phyloP scores from a whole-genome alignment of 1,140 invertebrate species.

The Megalopta genalis region DNA sequence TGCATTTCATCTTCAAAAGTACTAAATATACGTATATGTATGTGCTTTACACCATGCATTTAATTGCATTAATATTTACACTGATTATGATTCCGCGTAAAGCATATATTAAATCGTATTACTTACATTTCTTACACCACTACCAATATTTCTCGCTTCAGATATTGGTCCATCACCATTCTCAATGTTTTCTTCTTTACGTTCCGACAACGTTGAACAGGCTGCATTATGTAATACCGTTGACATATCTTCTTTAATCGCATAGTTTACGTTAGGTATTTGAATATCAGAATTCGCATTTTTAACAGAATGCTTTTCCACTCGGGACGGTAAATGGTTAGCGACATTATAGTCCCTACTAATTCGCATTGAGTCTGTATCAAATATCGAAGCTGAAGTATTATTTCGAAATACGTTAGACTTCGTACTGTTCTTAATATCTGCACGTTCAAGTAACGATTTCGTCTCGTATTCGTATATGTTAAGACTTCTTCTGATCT shows the following conservation, averaged over 20 bases:
- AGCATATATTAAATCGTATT: not conserved
- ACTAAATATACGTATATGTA: too few species aligned
- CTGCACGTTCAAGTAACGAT: not conserved
- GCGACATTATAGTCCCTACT: not conserved
- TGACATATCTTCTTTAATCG: not conserved
- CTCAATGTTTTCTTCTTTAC: not conserved
- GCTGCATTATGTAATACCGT: not conserved
- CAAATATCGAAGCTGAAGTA: not conserved
- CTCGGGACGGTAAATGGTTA: not conserved
- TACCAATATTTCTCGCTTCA: not conserved
- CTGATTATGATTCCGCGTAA: too few species aligned
- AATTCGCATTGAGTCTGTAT: not conserved
- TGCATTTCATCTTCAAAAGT: too few species aligned
- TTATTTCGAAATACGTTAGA: not conserved
- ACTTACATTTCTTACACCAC: constrained; percentile 19
- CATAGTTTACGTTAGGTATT: not conserved
- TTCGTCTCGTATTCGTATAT: not conserved
- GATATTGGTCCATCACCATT: not conserved
- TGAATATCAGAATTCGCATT: not conserved
- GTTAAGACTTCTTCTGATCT: not conserved
- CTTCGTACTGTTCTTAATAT: not conserved
- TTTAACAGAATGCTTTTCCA: not conserved
- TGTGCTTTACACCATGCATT: too few species aligned
- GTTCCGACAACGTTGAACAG: not conserved
- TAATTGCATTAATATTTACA: too few species aligned